Conservation (phyloP, 1,140 invertebrate genomes). For the Papilio aristodemus region DNA sequence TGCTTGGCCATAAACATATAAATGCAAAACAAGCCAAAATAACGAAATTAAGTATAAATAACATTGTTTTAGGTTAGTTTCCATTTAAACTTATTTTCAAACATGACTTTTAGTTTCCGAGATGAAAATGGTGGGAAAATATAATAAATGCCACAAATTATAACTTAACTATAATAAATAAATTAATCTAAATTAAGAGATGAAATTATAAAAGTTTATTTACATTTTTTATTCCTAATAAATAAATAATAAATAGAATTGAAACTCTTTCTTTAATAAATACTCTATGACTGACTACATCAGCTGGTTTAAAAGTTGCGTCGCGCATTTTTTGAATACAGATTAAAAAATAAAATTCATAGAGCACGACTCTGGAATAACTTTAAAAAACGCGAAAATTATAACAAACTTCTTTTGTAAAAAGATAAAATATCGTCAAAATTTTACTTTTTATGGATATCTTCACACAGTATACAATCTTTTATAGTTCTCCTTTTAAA, state of each 20-base stretch:
- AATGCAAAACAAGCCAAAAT: constrained; percentile 24
- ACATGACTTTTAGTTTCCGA: background rate
- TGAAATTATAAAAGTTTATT: constrained; percentile 42
- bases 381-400: background rate
- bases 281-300: constrained; percentile 26
- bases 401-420: background rate
- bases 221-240: constrained; percentile 39
- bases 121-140: constrained; percentile 53
- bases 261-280: constrained; percentile 38
- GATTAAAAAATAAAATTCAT: background rate
- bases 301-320: constrained; percentile 7
- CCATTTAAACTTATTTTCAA: background rate
- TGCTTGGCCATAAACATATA: constrained; percentile 4
- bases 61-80: background rate
- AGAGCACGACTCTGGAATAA: background rate
- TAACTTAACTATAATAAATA: constrained; percentile 52
- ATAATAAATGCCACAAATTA: constrained; percentile 51
- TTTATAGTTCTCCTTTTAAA: background rate
- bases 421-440: background rate
- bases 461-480: background rate
- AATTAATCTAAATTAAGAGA: constrained; percentile 43
- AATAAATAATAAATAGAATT: constrained; percentile 30
- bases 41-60: background rate
- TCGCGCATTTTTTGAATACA: constrained; percentile 3
- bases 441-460: background rate